These are phyloP conservation scores for Coremacera marginata DNA, from an alignment of 2,888 invertebrate species.

Conservation along the genomic window DNA sequence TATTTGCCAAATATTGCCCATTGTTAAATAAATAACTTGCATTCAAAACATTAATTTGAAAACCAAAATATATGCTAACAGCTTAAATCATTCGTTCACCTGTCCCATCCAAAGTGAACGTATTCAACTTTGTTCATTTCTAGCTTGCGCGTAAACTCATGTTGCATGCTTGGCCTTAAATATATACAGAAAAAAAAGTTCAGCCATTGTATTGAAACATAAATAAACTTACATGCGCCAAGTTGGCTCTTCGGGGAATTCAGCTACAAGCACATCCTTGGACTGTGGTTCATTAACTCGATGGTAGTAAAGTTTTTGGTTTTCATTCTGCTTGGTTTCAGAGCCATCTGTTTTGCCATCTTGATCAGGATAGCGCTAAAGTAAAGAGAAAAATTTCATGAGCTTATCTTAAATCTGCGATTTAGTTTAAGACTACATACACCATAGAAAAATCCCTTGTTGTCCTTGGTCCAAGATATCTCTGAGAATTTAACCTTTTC, in stretches of 20 bases:
- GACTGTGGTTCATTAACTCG: conserved; percentile 85
- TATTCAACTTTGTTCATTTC: conserved; percentile 14
- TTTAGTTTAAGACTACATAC: conserved; percentile 69
- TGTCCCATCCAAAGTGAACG: conserved; percentile 21
- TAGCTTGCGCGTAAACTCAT: background rate
- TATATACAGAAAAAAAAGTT: background rate
- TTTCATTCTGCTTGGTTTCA: conserved; percentile 86
- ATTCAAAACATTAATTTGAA: background rate
- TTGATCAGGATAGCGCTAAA: conserved; percentile 84
- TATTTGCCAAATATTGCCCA: no score
- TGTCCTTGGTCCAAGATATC: conserved; percentile 95
- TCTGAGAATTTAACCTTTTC: conserved; percentile 92
- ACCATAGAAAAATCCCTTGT: conserved; percentile 94
- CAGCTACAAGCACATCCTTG: conserved; percentile 87
- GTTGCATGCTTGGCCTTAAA: background rate
- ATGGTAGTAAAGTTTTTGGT: conserved; percentile 97
- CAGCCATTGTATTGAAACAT: background rate
- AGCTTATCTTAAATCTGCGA: background rate
- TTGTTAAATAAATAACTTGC: background rate
- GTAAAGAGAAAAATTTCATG: conserved; percentile 8
- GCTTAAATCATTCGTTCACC: background rate
- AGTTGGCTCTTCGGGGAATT: conserved; percentile 91
- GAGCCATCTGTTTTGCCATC: conserved; percentile 91
- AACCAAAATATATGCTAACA: background rate
- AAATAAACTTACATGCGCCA: conserved; percentile 82